phyloP scores from a whole-genome alignment of 2,113 vertebrate species.

The Oreochromis niloticus region DNA sequence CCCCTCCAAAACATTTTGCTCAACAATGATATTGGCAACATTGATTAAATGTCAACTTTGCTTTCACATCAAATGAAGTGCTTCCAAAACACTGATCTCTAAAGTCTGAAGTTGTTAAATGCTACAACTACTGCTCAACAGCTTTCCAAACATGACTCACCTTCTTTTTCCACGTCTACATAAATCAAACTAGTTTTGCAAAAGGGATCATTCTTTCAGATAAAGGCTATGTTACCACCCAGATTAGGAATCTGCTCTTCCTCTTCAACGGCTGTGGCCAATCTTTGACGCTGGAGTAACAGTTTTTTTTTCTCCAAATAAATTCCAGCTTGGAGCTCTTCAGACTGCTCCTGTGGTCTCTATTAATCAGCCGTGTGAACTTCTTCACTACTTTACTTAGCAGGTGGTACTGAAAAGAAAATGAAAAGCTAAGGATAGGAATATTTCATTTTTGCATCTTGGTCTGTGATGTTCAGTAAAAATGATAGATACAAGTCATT shows the following conservation, averaged over 20 bases:
- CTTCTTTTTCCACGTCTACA: background rate
- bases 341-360: background rate
- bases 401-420: background rate
- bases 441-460: background rate
- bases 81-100: background rate
- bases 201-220: background rate
- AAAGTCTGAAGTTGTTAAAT: background rate
- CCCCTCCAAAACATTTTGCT: background rate
- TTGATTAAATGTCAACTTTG: background rate
- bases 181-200: background rate
- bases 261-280: background rate
- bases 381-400: background rate
- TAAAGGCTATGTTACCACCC: background rate
- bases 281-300: background rate
- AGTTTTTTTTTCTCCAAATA: background rate
- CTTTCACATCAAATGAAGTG: background rate
- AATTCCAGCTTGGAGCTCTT: background rate
- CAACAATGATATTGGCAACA: background rate
- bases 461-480: background rate
- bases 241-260: background rate
- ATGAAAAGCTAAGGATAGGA: background rate
- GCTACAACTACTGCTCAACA: background rate
- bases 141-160: background rate
- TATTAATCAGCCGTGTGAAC: background rate
- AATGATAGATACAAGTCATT: background rate